Conservation (phyloP, 1,140 invertebrate genomes). For the Eumaeus atala region DNA sequence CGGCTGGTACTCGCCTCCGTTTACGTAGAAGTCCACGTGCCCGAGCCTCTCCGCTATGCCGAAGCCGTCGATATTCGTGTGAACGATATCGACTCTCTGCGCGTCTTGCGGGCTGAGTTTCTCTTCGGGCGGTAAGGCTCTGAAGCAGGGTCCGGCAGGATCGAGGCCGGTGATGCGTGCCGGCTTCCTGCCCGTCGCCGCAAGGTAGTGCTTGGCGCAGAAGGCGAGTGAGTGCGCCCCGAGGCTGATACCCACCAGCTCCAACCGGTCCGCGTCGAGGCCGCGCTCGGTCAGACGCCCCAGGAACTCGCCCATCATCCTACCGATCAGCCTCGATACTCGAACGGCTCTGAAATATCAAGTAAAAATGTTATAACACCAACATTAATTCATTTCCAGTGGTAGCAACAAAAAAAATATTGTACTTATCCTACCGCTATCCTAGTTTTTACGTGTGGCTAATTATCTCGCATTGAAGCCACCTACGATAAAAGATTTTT, state of each 20-base stretch:
- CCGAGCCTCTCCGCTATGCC: conserved; percentile 80
- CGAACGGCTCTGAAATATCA: conserved; percentile 51
- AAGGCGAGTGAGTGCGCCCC: conserved; percentile 45
- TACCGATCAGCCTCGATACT: conserved; percentile 40
- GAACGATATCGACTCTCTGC: conserved; percentile 77
- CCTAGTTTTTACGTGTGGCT: too few relatives aligned
- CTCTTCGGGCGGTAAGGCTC: conserved; percentile 61
- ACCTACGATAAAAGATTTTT: too few relatives aligned
- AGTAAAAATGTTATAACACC: neutral
- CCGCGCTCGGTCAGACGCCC: conserved; percentile 44
- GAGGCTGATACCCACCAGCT: conserved; percentile 52
- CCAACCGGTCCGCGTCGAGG: conserved; percentile 39
- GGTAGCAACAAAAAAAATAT: too few relatives aligned
- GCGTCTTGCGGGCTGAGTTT: conserved; percentile 75
- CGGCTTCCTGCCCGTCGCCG: conserved; percentile 54
- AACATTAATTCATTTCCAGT: too few relatives aligned
- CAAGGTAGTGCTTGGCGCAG: conserved; percentile 47
- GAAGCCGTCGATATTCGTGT: conserved; percentile 82
- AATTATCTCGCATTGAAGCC: too few relatives aligned
- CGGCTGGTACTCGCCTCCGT: conserved; percentile 82
- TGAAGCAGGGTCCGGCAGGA: conserved; percentile 78
- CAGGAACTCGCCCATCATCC: conserved; percentile 51
- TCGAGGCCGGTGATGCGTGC: conserved; percentile 79
- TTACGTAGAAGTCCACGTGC: conserved; percentile 84
- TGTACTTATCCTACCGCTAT: too few relatives aligned